A percentile compares a stretch with the other conserved stretches of the same genome.
Conservation (phyloP, 2,888 invertebrate species). For the Xanthia icteritia region DNA sequence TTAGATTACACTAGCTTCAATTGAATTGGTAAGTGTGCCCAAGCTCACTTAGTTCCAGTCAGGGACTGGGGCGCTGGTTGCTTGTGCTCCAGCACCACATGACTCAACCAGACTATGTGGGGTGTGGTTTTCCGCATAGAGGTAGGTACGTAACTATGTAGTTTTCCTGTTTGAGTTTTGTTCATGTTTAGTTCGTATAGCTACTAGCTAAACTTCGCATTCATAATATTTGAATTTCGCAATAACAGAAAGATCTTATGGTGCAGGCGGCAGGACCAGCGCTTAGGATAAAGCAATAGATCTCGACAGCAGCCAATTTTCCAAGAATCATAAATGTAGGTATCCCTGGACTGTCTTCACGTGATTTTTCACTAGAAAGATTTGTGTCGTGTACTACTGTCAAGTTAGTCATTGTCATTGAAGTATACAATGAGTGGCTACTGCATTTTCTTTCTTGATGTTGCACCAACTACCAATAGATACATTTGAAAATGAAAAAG, state of each 20-base stretch:
- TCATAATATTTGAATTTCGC: conserved; percentile 8
- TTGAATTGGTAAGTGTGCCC: not conserved
- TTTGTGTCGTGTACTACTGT: not conserved
- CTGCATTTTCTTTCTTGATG: not conserved
- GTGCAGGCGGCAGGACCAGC: not conserved
- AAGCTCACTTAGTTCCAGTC: too few species aligned
- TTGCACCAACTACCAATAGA: too few species aligned
- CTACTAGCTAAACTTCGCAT: not conserved
- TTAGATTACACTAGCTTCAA: conserved; percentile 15
- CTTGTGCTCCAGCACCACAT: not conserved
- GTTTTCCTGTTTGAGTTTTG: conserved; percentile 27
- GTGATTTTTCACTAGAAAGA: not conserved
- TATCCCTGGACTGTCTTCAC: not conserved
- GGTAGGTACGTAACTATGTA: not conserved
- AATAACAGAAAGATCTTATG: not conserved
- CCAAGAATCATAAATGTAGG: not conserved
- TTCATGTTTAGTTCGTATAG: conserved; percentile 4
- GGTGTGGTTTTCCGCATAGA: conserved; percentile 10
- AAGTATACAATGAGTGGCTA: not conserved
- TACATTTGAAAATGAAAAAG: too few species aligned
- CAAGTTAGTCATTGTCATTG: not conserved
- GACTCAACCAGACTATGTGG: not conserved
- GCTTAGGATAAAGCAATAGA: not conserved
- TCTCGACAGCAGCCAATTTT: not conserved
- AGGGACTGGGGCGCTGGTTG: not conserved